Conservation (phyloP, 2,113 vertebrate species). For the Tetraodon nigroviridis region DNA sequence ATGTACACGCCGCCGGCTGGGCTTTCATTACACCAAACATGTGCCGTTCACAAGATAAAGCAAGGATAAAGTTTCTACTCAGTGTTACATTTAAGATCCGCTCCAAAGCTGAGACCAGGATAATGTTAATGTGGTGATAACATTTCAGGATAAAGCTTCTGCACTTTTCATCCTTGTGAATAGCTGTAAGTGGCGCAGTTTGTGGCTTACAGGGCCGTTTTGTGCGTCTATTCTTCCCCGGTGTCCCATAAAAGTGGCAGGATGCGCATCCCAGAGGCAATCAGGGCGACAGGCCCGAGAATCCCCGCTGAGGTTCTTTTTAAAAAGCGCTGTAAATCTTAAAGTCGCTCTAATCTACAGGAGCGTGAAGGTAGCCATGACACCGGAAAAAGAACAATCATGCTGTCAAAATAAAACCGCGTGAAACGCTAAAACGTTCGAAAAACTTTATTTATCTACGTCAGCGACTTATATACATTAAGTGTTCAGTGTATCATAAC, state of each 20-base stretch:
- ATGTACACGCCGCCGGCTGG: constrained; percentile 9
- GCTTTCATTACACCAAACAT: too few species aligned
- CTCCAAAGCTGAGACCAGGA: not conserved
- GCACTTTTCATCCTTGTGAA: not conserved
- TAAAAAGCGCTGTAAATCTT: constrained; percentile 34
- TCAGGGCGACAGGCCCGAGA: constrained; percentile 1
- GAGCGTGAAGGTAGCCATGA: constrained; percentile 3
- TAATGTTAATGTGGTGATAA: not conserved
- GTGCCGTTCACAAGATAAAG: too few species aligned
- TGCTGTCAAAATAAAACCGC: constrained; percentile 28
- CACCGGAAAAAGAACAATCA: constrained; percentile 13
- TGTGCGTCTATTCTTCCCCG: not conserved
- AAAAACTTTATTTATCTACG: too few species aligned
- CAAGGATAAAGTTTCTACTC: not conserved
- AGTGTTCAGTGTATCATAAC: too few species aligned
- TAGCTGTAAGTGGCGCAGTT: not conserved
- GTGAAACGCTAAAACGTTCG: not conserved
- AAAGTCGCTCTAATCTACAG: constrained; percentile 28
- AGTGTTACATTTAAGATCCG: constrained; percentile 1
- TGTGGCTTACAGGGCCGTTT: not conserved
- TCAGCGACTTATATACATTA: too few species aligned
- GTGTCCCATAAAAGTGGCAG: constrained; percentile 1
- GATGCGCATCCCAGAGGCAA: not conserved
- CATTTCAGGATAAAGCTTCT: not conserved
- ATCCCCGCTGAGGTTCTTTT: constrained; percentile 34